A percentile compares a stretch with the other conserved stretches of the same genome.
phyloP scores from a whole-genome alignment of 2,113 vertebrate genomes.

The Siniperca knerii region DNA sequence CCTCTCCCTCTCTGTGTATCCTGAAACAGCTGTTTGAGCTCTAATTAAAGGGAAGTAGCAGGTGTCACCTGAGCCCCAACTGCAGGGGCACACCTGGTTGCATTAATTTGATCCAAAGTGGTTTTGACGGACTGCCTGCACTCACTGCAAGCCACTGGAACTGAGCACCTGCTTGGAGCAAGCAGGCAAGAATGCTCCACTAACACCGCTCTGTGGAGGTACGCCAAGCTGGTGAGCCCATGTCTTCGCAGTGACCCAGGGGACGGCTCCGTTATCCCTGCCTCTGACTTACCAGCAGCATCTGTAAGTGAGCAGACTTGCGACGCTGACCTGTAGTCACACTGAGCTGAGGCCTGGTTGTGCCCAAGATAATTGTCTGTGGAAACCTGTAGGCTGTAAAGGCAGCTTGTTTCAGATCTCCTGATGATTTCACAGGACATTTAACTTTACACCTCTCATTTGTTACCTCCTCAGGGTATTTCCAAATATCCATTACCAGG shows the following conservation, averaged over 20 bases:
- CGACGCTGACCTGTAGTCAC: slow-evolving; percentile 63
- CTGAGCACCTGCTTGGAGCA: slow-evolving; percentile 69
- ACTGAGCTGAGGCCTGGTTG: slow-evolving; percentile 42
- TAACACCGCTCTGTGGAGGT: slow-evolving; percentile 53
- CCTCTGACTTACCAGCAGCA: slow-evolving; percentile 61
- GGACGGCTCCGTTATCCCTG: slow-evolving; percentile 55
- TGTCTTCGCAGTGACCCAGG: slow-evolving; percentile 54
- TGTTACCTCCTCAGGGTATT: slow-evolving; percentile 83
- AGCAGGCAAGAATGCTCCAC: slow-evolving; percentile 7
- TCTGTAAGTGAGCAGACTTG: slow-evolving; percentile 68
- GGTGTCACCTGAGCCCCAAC: slow-evolving; percentile 83
- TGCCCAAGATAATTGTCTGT: slow-evolving; percentile 73
- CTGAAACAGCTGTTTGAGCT: slow-evolving; percentile 84
- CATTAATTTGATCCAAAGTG: slow-evolving; percentile 86
- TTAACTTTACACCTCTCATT: slow-evolving; percentile 87
- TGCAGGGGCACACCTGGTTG: slow-evolving; percentile 83
- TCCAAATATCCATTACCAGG: slow-evolving; percentile 84
- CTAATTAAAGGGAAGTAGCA: slow-evolving; percentile 86
- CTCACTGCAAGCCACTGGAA: slow-evolving; percentile 71
- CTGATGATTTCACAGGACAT: slow-evolving; percentile 87
- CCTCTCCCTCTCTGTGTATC: slow-evolving; percentile 56
- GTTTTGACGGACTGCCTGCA: slow-evolving; percentile 79
- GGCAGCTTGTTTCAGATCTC: slow-evolving; percentile 81
- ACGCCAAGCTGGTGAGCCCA: slow-evolving; percentile 39
- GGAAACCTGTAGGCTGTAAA: slow-evolving; percentile 75